phyloP scores from a whole-genome alignment of 2,113 vertebrate genomes.

The Miniopterus natalensis region DNA sequence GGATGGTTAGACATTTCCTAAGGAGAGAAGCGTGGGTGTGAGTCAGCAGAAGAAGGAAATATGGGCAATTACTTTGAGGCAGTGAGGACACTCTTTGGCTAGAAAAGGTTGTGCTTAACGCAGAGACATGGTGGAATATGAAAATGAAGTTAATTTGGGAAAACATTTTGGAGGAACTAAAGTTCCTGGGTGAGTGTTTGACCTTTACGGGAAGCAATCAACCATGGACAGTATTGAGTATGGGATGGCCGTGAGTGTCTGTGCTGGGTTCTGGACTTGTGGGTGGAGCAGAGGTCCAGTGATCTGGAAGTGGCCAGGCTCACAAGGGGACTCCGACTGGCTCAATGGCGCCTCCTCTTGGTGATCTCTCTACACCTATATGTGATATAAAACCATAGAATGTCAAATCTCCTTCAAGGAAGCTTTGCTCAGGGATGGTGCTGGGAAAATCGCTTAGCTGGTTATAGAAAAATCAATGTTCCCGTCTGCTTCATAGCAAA shows the following conservation, averaged over 20 bases:
- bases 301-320: not conserved
- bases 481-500: not conserved
- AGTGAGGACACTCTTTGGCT: not conserved
- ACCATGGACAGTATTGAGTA: too few species aligned
- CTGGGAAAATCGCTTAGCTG: not conserved
- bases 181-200: not conserved
- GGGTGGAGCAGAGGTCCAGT: fast-evolving
- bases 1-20: not conserved
- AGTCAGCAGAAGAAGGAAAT: not conserved
- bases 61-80: not conserved
- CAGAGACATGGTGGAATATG: not conserved
- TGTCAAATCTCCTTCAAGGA: too few species aligned
- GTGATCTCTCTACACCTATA: too few species aligned
- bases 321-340: fast-evolving
- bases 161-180: not conserved
- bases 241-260: fast-evolving
- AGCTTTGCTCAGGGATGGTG: not conserved
- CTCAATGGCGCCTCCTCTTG: too few species aligned
- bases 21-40: not conserved
- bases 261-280: fast-evolving
- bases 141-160: not conserved
- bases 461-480: not conserved
- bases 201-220: not conserved
- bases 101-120: not conserved
- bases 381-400: too few species aligned